phyloP scores from a whole-genome alignment of 1,140 invertebrate genomes.

The Helicoverpa armigera region DNA sequence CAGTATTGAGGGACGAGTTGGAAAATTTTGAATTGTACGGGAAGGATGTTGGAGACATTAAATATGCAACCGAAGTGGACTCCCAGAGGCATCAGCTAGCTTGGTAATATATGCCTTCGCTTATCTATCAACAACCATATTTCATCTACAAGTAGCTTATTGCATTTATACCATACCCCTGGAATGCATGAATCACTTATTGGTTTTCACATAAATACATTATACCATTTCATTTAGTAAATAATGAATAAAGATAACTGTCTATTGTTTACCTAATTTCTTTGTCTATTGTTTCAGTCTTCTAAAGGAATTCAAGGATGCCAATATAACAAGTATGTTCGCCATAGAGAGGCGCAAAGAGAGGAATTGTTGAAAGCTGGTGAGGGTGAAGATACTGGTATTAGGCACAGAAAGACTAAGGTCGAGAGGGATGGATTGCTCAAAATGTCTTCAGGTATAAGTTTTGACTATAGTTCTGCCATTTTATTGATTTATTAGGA shows the following conservation, averaged over 20 bases:
- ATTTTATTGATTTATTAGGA: background rate
- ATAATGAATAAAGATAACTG: no score
- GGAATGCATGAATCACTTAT: no score
- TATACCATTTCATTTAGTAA: background rate
- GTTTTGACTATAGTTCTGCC: background rate
- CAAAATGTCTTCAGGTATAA: constrained; percentile 87
- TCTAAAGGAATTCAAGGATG: constrained; percentile 92
- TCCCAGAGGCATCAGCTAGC: constrained; percentile 90
- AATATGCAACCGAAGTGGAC: constrained; percentile 89
- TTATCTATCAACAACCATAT: no score
- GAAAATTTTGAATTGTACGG: constrained; percentile 89
- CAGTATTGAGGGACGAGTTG: constrained; percentile 89
- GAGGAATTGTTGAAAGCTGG: constrained; percentile 89
- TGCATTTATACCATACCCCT: no score
- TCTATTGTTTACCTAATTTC: no score
- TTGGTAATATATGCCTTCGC: constrained; percentile 70
- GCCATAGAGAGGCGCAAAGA: constrained; percentile 91
- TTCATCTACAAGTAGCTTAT: no score
- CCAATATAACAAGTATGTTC: constrained; percentile 91
- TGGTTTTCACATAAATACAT: background rate
- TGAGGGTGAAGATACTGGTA: constrained; percentile 87
- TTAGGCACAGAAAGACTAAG: constrained; percentile 88
- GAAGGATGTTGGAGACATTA: constrained; percentile 88
- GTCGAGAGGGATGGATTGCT: constrained; percentile 89
- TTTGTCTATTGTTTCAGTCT: constrained; percentile 86